Evolutionary conservation across 2,888 invertebrate genomes (phyloP).

Genomic region (Aelia acuminata): DNA sequence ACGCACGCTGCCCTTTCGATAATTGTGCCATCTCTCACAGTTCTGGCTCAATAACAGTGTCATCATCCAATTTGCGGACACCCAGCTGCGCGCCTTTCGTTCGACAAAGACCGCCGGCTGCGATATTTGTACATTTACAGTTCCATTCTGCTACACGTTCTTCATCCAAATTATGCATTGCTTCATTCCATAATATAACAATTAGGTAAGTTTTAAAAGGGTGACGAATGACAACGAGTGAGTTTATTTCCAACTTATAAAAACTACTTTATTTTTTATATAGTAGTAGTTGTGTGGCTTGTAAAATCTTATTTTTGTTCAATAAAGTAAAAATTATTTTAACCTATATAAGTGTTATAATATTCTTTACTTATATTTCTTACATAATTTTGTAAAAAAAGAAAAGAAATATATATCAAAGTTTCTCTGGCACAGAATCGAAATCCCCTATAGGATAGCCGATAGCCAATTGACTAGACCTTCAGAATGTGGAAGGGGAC

Average conservation of each 20-base stretch:
- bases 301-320: too few relatives aligned
- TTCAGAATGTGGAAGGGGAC: not conserved
- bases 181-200: too few relatives aligned
- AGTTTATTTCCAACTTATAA: not conserved
- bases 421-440: not conserved
- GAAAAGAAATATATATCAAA: too few relatives aligned
- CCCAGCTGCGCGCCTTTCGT: not conserved
- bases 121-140: not conserved
- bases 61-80: not conserved
- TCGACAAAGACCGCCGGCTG: not conserved
- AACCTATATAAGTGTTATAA: too few relatives aligned
- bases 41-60: not conserved
- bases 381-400: too few relatives aligned
- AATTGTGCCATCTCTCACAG: slow-evolving; percentile 23
- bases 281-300: too few relatives aligned
- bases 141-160: too few relatives aligned
- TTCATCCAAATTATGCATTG: too few relatives aligned
- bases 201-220: not conserved
- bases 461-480: not conserved
- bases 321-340: too few relatives aligned
- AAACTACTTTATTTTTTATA: too few relatives aligned
- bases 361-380: too few relatives aligned
- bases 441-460: not conserved
- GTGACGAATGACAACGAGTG: not conserved
- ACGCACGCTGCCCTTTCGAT: not conserved